Evolutionary conservation across 1,140 invertebrate genomes (phyloP).

Genomic region (Panonychus citri): DNA sequence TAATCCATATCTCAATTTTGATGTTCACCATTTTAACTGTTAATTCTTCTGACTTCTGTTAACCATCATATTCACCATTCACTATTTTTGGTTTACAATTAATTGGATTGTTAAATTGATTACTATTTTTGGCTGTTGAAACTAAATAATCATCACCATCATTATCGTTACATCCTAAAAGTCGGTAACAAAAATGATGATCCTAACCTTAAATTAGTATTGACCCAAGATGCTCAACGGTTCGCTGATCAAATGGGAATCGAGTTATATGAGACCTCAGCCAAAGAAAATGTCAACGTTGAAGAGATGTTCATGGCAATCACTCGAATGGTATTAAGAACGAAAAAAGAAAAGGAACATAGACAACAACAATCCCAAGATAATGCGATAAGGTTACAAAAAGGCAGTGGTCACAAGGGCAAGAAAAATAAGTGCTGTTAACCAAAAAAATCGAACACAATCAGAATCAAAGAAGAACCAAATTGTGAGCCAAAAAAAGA

Average conservation of each 20-base stretch:
- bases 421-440: slow-evolving; percentile 3
- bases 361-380: background rate
- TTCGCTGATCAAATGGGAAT: slow-evolving; percentile 94
- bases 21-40: no score
- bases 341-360: slow-evolving; percentile 24
- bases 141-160: no score
- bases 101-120: background rate
- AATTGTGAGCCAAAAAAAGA: no score
- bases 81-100: no score
- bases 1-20: no score
- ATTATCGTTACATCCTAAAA: slow-evolving; percentile 25
- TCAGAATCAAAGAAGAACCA: no score
- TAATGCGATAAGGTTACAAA: background rate
- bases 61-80: no score
- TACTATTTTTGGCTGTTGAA: background rate
- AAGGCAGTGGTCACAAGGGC: background rate
- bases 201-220: slow-evolving; percentile 82
- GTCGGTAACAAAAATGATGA: slow-evolving; percentile 99
- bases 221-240: slow-evolving; percentile 83
- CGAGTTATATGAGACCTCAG: slow-evolving; percentile 89
- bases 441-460: no score
- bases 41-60: no score
- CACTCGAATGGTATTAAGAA: slow-evolving; percentile 39
- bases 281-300: slow-evolving; percentile 96
- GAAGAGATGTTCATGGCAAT: slow-evolving; percentile 70